These are phyloP conservation scores for Meiosimyza platycephala DNA, from an alignment of 2,888 invertebrate species.

Conservation along the genomic window DNA sequence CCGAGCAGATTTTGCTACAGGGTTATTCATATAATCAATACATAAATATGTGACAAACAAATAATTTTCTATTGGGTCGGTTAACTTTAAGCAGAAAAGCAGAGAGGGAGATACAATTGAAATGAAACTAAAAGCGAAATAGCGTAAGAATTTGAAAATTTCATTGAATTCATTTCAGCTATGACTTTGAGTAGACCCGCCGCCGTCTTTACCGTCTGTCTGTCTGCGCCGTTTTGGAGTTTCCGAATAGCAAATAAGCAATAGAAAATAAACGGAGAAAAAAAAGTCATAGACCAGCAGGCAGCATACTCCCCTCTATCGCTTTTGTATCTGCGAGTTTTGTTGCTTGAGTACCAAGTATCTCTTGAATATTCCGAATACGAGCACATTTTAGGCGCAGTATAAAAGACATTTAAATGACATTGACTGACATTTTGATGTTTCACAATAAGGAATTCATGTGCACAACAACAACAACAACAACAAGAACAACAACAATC, in stretches of 20 bases:
- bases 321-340: not conserved
- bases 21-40: no score
- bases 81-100: not conserved
- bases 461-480: constrained; percentile 49
- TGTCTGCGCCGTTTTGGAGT: constrained; percentile 7
- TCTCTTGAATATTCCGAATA: constrained; percentile 26
- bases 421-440: constrained; percentile 62
- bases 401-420: constrained; percentile 62
- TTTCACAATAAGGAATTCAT: constrained; percentile 62
- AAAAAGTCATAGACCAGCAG: not conserved
- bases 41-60: no score
- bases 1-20: no score
- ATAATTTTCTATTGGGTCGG: no score
- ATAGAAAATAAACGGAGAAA: constrained; percentile 9
- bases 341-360: constrained; percentile 2
- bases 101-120: not conserved
- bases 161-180: constrained; percentile 30
- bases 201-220: constrained; percentile 8
- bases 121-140: constrained; percentile 5
- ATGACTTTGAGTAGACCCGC: constrained; percentile 2
- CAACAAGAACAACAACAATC: not conserved
- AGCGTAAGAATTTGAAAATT: constrained; percentile 19
- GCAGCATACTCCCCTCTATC: not conserved
- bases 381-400: constrained; percentile 58
- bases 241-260: constrained; percentile 16